phyloP scores from a whole-genome alignment of 2,113 vertebrate genomes.

The Indicator maculatus region DNA sequence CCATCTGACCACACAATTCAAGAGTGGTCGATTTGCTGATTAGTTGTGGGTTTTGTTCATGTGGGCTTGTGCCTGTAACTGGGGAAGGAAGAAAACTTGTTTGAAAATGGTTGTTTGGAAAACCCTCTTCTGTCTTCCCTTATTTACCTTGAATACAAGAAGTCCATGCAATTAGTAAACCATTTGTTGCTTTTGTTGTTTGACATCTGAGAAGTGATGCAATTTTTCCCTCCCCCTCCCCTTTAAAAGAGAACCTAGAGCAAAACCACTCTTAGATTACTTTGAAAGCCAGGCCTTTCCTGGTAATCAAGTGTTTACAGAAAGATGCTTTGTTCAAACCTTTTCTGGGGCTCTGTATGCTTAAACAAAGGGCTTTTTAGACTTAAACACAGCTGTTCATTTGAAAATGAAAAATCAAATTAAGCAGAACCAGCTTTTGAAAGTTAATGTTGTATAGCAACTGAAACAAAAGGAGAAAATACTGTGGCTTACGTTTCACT shows the following conservation, averaged over 20 bases:
- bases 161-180: conserved; percentile 1
- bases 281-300: conserved; percentile 71
- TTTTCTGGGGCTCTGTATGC: conserved; percentile 74
- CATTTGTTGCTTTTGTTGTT: conserved; percentile 40
- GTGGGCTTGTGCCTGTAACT: background rate
- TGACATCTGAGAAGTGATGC: conserved; percentile 40
- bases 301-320: conserved; percentile 78
- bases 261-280: background rate
- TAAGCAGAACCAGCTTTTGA: conserved; percentile 80
- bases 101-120: background rate
- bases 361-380: conserved; percentile 81
- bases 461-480: conserved; percentile 77
- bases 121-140: conserved; percentile 15
- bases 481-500: conserved; percentile 76
- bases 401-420: conserved; percentile 82
- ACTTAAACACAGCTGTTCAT: conserved; percentile 84
- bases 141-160: conserved; percentile 13
- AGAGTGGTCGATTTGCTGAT: background rate
- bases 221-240: background rate
- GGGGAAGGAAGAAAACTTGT: background rate
- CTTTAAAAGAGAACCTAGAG: conserved; percentile 39
- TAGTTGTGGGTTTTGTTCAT: background rate
- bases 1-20: background rate
- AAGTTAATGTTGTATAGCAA: conserved; percentile 76
- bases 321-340: conserved; percentile 75